Base-by-base conservation (phyloP, 2,113 vertebrate species). In the Oryzias woworae region DNA sequence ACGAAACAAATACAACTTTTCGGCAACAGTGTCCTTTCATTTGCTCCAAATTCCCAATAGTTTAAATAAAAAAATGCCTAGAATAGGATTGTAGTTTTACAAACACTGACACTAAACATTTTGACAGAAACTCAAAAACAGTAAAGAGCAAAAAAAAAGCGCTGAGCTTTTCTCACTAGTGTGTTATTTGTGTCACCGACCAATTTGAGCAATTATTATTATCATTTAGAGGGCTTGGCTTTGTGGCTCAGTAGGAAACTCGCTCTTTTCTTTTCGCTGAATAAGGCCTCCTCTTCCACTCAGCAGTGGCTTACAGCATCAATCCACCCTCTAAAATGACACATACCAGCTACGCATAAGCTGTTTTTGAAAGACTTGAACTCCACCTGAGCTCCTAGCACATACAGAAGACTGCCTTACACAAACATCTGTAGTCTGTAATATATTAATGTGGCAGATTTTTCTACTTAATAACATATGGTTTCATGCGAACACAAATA, bases 191-290 rank as follows among this genome's bases (percentile, higher is more conserved):
- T 58, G 44, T 0, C 58, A 75, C 65, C 55, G 76, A 63, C 61
- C 60, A 73, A 57, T 56, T 75, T 69, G 8, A 36, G 36, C 14
- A 28, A 76, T 53, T 64, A 61, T 54, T 63, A 72, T 77, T 67
- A 71, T 69, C 55, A 66, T 69, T 66, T 62, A 62, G 53, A 52
- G 58, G 69, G 57, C 68, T 65, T 80, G 63, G 52, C 48, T 49
- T 58, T 64, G 49, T 52, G 68, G 71, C 82, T 84, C 61, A 77
- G 77, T 59, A 68, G 52, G 73, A 88, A 89, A 87, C 84, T 85
- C 0, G 36, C 59, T 53, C 56, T 65, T 69, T 42, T 65, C 75
- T 61, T 45, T 65, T 22, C 68, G 54, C 17, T 50, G 69, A 69
- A 79, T 71, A 50, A 80, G 58, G 77, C 56, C 62, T 80, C 53